phyloP scores from a whole-genome alignment of 2,888 invertebrate genomes.

The Erebia epiphron region DNA sequence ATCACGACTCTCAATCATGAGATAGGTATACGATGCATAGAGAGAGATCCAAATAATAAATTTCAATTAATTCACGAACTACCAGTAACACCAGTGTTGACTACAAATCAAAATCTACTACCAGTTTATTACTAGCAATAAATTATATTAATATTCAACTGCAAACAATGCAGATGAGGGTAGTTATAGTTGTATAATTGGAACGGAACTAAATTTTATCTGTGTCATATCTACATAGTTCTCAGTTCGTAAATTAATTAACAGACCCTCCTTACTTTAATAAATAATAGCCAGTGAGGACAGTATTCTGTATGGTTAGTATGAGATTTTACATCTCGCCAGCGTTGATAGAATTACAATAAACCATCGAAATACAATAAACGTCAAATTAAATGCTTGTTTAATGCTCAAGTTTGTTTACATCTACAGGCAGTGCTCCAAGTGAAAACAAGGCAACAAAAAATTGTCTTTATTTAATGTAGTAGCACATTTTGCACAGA shows the following conservation, averaged over 20 bases:
- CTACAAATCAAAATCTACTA: slow-evolving; percentile 9
- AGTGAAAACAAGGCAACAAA: too few species aligned
- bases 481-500: too few species aligned
- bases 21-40: too few species aligned
- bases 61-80: neutral
- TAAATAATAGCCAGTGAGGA: slow-evolving; percentile 13
- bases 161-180: slow-evolving; percentile 12
- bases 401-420: too few species aligned
- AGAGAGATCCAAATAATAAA: neutral
- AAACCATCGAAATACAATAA: too few species aligned
- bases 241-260: slow-evolving; percentile 22
- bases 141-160: slow-evolving; percentile 13
- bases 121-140: slow-evolving; percentile 20
- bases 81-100: neutral
- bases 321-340: too few species aligned
- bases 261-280: slow-evolving; percentile 12
- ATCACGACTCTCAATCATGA: too few species aligned
- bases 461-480: too few species aligned
- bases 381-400: too few species aligned
- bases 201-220: slow-evolving; percentile 11
- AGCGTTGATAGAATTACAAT: too few species aligned
- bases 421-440: too few species aligned
- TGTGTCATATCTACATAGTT: slow-evolving; percentile 19
- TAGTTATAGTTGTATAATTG: slow-evolving; percentile 17
- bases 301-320: neutral